phyloP scores from a whole-genome alignment of 2,888 invertebrate species.

The Clanis bilineata region DNA sequence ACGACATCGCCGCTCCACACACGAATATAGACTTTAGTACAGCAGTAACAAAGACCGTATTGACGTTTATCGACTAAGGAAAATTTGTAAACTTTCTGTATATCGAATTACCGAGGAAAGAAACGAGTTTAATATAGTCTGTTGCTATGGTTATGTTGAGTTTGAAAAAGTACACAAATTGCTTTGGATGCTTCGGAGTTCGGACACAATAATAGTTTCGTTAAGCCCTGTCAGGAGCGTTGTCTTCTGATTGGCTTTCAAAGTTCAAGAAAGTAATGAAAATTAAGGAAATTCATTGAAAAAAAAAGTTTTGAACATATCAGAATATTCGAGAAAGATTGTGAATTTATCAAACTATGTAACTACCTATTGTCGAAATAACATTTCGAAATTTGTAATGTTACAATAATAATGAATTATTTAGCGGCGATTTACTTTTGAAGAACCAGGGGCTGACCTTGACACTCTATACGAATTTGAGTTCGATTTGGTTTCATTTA shows the following conservation, averaged over 20 bases:
- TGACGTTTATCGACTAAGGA: background rate
- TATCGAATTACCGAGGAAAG: constrained; percentile 21
- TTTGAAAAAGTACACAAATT: constrained; percentile 19
- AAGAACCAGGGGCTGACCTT: too few species aligned
- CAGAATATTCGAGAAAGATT: background rate
- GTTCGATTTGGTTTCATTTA: too few species aligned
- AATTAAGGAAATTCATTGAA: background rate
- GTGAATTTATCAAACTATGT: background rate
- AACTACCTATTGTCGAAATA: too few species aligned
- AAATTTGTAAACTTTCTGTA: constrained; percentile 15
- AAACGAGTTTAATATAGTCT: constrained; percentile 18
- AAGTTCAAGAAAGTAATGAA: background rate
- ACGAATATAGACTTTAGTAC: background rate
- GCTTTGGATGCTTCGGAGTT: too few species aligned
- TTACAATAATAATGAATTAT: too few species aligned
- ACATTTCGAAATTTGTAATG: too few species aligned
- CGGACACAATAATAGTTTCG: constrained; percentile 15
- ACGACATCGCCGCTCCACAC: constrained; percentile 9
- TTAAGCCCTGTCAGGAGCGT: background rate
- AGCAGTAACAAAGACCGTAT: background rate
- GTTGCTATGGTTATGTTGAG: constrained; percentile 14
- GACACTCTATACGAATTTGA: too few species aligned
- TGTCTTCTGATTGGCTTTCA: background rate
- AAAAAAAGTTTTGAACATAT: constrained; percentile 1
- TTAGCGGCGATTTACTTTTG: too few species aligned